Conservation (phyloP, 1,140 invertebrate genomes). For the Lordiphosa collinella region DNA sequence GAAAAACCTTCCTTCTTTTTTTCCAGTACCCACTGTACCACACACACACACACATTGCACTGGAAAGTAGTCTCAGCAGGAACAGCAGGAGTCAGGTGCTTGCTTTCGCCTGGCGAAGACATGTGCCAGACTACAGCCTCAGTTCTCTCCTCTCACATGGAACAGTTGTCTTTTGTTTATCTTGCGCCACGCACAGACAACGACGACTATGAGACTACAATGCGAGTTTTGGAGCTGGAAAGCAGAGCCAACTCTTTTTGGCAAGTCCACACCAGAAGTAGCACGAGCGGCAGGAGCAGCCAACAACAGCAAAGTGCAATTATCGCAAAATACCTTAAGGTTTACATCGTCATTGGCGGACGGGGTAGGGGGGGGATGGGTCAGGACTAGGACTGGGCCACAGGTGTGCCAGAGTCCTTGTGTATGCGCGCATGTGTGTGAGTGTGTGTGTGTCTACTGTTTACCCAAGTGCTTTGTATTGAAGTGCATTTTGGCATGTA, state of each 20-base stretch:
- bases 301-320: constrained; percentile 74
- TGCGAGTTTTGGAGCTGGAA: not conserved
- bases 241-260: constrained; percentile 46
- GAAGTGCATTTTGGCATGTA: constrained; percentile 76
- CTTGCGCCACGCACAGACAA: constrained; percentile 55
- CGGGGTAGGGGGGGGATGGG: not conserved
- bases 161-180: constrained; percentile 68
- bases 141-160: constrained; percentile 4
- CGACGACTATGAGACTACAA: constrained; percentile 39
- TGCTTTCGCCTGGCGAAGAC: constrained; percentile 43
- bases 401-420: constrained; percentile 33
- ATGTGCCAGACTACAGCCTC: constrained; percentile 51
- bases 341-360: constrained; percentile 60
- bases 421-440: constrained; percentile 16
- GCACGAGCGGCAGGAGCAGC: constrained; percentile 7
- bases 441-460: constrained; percentile 27
- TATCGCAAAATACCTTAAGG: constrained; percentile 78
- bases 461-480: constrained; percentile 74
- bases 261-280: constrained; percentile 26
- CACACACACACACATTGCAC: too few species aligned
- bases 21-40: too few species aligned
- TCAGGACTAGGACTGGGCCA: constrained; percentile 18
- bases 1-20: too few species aligned
- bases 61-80: not conserved
- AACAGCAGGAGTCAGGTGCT: not conserved